Evolutionary conservation across 2,113 vertebrate genomes (phyloP).

Genomic region (Mystacornis crossleyi): DNA sequence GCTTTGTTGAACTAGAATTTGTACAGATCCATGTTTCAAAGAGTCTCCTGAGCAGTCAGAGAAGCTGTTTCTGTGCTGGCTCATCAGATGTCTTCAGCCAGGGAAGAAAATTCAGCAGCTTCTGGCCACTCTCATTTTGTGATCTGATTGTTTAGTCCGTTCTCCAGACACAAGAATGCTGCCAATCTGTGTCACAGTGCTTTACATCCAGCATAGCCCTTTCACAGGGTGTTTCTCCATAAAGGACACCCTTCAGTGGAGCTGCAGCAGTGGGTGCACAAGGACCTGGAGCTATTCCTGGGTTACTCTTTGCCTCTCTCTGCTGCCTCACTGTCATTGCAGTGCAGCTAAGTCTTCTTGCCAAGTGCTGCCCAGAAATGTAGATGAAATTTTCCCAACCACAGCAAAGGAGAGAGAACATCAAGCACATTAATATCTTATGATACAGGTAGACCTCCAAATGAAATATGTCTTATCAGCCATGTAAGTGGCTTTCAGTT

Average conservation of each 20-base stretch:
- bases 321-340: not conserved
- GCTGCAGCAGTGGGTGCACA: not conserved
- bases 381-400: not conserved
- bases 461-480: constrained; percentile 8
- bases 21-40: accelerated
- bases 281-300: not conserved
- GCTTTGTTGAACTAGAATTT: not conserved
- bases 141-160: not conserved
- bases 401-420: not conserved
- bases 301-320: not conserved
- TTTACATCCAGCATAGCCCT: not conserved
- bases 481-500: constrained; percentile 18
- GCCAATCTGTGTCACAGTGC: not conserved
- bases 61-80: not conserved
- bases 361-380: not conserved
- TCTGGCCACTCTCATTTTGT: not conserved
- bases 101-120: not conserved
- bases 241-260: not conserved
- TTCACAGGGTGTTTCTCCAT: not conserved
- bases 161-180: not conserved
- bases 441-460: not conserved
- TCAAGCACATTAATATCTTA: not conserved
- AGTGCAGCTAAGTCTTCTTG: not conserved
- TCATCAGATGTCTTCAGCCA: not conserved
- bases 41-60: not conserved